Evolutionary conservation across 2,113 vertebrate species (phyloP).

Genomic region (Piprites chloris): DNA sequence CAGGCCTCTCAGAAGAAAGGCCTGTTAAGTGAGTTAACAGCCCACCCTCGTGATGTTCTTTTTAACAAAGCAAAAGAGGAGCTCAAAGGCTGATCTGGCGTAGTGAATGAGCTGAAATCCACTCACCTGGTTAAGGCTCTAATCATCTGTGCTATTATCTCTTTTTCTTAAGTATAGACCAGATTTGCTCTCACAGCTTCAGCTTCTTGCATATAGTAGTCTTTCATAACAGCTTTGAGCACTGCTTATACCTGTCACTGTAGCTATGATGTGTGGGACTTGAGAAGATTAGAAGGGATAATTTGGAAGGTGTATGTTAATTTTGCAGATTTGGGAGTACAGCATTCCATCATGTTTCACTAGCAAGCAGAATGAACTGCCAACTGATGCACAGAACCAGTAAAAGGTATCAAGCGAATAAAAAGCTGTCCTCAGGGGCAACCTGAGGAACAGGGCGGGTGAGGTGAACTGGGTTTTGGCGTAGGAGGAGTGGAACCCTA

Average conservation of each 20-base stretch:
- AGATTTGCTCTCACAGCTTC: neutral
- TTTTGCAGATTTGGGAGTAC: neutral
- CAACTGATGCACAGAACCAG: neutral
- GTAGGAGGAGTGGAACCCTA: neutral
- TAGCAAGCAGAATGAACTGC: neutral
- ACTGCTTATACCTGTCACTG: neutral
- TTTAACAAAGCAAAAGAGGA: neutral
- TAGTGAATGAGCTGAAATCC: neutral
- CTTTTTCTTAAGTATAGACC: neutral
- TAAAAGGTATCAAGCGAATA: neutral
- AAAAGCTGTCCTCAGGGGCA: neutral
- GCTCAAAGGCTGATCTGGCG: neutral
- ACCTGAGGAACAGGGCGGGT: neutral
- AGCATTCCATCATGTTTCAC: neutral
- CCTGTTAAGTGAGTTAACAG: neutral
- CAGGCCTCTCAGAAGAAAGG: neutral
- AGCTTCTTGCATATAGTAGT: neutral
- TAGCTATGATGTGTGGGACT: neutral
- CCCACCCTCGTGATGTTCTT: neutral
- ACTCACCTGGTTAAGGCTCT: neutral
- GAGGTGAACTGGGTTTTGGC: neutral
- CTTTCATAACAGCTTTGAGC: neutral
- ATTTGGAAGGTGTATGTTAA: neutral
- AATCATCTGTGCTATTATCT: neutral
- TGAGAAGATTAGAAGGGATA: neutral